These are phyloP conservation scores for Drosophila glabriapex DNA, from an alignment of 2,888 invertebrate species.

Conservation along the genomic window DNA sequence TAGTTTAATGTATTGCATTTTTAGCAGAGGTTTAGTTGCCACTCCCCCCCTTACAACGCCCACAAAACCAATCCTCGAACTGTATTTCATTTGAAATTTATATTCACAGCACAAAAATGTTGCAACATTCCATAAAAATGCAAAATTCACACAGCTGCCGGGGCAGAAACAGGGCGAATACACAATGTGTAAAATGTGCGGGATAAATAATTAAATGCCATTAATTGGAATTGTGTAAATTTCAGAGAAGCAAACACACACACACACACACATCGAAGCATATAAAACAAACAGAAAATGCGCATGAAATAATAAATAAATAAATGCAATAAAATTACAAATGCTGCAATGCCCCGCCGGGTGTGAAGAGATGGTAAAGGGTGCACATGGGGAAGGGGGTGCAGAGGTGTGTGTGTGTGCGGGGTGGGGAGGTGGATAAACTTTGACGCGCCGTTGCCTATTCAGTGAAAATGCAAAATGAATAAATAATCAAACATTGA, in stretches of 20 bases:
- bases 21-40: conserved; percentile 21
- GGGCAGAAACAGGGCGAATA: conserved; percentile 33
- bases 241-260: conserved; percentile 51
- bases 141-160: conserved; percentile 70
- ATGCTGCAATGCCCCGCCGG: conserved; percentile 63
- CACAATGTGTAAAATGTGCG: conserved; percentile 68
- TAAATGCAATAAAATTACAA: conserved; percentile 78
- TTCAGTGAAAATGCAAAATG: conserved; percentile 66
- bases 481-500: conserved; percentile 77
- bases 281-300: conserved; percentile 34
- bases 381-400: no score
- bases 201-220: conserved; percentile 80
- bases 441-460: conserved; percentile 34
- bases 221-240: conserved; percentile 79
- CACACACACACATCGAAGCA: conserved; percentile 15
- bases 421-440: neutral
- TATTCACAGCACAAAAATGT: conserved; percentile 49
- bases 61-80: conserved; percentile 1
- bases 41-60: neutral
- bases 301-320: conserved; percentile 74
- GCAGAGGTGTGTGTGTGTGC: neutral
- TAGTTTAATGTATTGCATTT: conserved; percentile 20
- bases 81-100: conserved; percentile 38
- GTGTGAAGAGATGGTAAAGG: neutral
- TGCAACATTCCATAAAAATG: conserved; percentile 69